Base-by-base conservation (phyloP, 2,113 vertebrate genomes). In the Prunella fulvescens region DNA sequence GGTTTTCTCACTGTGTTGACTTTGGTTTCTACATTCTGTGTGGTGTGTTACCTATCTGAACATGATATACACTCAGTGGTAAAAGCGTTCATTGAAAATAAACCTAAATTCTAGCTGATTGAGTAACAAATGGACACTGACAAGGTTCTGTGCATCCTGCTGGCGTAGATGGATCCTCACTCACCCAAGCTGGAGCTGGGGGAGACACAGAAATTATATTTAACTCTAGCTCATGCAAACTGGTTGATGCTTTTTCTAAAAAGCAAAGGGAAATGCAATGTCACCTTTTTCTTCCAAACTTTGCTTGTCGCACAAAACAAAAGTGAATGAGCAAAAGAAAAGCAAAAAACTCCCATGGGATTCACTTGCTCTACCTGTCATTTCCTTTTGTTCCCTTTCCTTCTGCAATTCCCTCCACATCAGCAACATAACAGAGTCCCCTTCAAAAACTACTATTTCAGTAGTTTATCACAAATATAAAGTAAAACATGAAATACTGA, bases 21-120 rank as follows among this genome's bases (percentile, higher is more conserved):
- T 97, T 95, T 95, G 97, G 98, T 98, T 98, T 97, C 95, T 94
- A 73, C 70, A 70, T 93, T 93, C 94, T 82, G 28, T 88, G 85
- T 61, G 88, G 96, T 96, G 95, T 97, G 91, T 86, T 97, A 95
- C 76, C 94, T 95, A 95, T 80, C 91, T 78, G 88, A 96, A 90
- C n/a, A 96, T 83, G 92, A 97, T 82, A 94, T 88, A 93, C 56
- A 73, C 81, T 93, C 94, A 92, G 92, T 92, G 86, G 90, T 78
- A 96, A 95, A 96, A 74, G 80, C 92, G 97, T 93, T 95, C 90
- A 93, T 81, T 79, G 82, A 95, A 97, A 97, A 96, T 91, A 95
- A 97, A 97, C 73, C 81, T 44, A 60, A 94, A 77, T 78, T 95
- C 83, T 69, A 96, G 78, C 25, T 94, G 60, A 93, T 10, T 91